phyloP scores from a whole-genome alignment of 2,888 invertebrate genomes.

The Germaria angustata region DNA sequence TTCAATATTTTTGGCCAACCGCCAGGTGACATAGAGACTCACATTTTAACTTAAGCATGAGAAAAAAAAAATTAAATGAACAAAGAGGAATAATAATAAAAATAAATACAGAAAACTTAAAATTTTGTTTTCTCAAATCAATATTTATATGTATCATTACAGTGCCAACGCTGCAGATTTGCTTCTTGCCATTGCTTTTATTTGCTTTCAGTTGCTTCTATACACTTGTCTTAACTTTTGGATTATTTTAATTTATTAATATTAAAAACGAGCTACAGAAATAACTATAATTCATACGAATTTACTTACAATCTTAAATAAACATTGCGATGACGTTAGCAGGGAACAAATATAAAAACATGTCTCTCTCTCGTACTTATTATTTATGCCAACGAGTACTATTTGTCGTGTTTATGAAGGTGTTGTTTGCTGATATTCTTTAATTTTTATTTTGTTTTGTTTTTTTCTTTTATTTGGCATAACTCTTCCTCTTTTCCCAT shows the following conservation, averaged over 20 bases:
- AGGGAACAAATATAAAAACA: background rate
- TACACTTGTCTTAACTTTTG: constrained; percentile 5
- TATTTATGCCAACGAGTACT: background rate
- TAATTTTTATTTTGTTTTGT: background rate
- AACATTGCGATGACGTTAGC: constrained; percentile 21
- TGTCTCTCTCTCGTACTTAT: background rate
- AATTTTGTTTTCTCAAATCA: constrained; percentile 15
- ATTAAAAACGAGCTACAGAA: background rate
- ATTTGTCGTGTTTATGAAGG: background rate
- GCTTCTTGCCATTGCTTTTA: background rate
- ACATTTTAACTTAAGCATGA: constrained; percentile 19
- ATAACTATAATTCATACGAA: constrained; percentile 7
- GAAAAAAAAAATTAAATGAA: background rate
- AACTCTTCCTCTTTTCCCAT: background rate
- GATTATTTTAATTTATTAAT: constrained; percentile 6
- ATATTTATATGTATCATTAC: background rate
- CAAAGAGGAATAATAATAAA: background rate
- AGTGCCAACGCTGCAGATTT: constrained; percentile 3
- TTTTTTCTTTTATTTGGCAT: background rate
- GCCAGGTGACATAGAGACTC: constrained; percentile 64
- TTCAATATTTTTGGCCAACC: constrained; percentile 38
- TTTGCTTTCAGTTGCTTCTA: background rate
- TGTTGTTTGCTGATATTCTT: background rate
- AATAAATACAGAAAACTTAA: background rate
- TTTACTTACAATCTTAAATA: constrained; percentile 6